Evolutionary conservation across 2,797 vertebrate species (phyloP), one percentile per base, ranked within the genome.

Genomic region (Bradypus variegatus): DNA sequence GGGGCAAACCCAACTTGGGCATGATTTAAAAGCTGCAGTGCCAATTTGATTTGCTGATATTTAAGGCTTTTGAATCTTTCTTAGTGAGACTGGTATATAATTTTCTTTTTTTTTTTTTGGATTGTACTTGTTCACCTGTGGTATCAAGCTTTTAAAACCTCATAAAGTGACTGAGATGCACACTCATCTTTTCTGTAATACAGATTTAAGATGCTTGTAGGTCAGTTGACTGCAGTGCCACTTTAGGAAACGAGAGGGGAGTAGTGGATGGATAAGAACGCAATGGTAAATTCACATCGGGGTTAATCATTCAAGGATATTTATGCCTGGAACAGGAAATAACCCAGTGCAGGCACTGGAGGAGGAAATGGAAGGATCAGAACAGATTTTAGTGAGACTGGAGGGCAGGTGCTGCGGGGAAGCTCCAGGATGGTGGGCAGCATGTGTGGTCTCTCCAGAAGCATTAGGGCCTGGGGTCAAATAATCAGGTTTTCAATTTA

Each of bases 401-500:
- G 9, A 1, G 27, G 27, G 29, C 25, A 27, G 70, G 10, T 29
- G 23, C 7, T 0, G 4, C 0, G 0, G 41, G 2, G 27, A 23
- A 4, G 13, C 12, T 12, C 55, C 36, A 25, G n/a, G 2, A 25
- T 33, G 16, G 6, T 1, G 6, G 29, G 25, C 13, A 3, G 65
- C 33, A 15, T 0, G 0, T 6, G 0, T 48, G 1, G 0, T 1
- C 25, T 67, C n/a, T 31, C 64, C 8, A 7, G 69, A 33, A 33
- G 8, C 81, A 45, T 80, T 25, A 10, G 4, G 10, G n/a, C 31
- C 31, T 12, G 64, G 58, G 31, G 5, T 65, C 78, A 84, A 53
- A 75, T 58, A 58, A 18, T 33, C 33, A 50, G 29, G 50, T 13
- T 84, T 83, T 80, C 55, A 31, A 36, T 50, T 45, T 29, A 27